phyloP scores from a whole-genome alignment of 2,888 invertebrate genomes.

The Drosophila limbata region DNA sequence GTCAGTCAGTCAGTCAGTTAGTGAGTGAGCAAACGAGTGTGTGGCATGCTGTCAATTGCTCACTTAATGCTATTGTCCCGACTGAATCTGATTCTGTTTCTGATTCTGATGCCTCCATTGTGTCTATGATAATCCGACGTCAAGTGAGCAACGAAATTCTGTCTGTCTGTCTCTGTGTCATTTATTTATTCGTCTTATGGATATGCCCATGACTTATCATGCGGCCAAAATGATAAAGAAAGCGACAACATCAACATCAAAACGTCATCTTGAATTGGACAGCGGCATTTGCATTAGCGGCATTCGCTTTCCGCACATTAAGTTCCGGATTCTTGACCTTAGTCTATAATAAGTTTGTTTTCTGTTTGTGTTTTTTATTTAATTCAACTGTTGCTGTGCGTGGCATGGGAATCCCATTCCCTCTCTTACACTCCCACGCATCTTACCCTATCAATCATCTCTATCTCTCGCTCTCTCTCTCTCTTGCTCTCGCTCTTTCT shows the following conservation, averaged over 20 bases:
- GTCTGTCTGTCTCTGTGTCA: constrained; percentile 3
- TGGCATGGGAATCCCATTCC: constrained; percentile 3
- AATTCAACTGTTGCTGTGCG: constrained; percentile 20
- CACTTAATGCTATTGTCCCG: constrained; percentile 63
- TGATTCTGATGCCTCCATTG: constrained; percentile 44
- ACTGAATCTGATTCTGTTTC: not conserved
- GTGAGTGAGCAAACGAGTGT: constrained; percentile 2
- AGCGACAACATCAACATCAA: constrained; percentile 25
- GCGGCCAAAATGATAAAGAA: constrained; percentile 74
- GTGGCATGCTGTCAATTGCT: constrained; percentile 59
- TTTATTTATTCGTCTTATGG: constrained; percentile 66
- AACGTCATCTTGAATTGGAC: constrained; percentile 50
- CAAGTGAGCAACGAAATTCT: constrained; percentile 54
- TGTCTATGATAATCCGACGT: constrained; percentile 51
- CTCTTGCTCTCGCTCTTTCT: constrained; percentile 3
- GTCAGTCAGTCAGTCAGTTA: constrained; percentile 32
- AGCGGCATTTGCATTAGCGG: constrained; percentile 65
- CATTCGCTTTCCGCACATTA: constrained; percentile 58
- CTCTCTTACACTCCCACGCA: no score
- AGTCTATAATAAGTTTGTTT: constrained; percentile 73
- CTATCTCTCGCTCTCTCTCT: not conserved
- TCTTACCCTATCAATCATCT: not conserved
- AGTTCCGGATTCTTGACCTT: constrained; percentile 83
- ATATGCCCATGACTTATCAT: constrained; percentile 76
- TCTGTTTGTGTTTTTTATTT: constrained; percentile 11